Conservation (phyloP, 2,888 invertebrate genomes). For the Atherix ibis region DNA sequence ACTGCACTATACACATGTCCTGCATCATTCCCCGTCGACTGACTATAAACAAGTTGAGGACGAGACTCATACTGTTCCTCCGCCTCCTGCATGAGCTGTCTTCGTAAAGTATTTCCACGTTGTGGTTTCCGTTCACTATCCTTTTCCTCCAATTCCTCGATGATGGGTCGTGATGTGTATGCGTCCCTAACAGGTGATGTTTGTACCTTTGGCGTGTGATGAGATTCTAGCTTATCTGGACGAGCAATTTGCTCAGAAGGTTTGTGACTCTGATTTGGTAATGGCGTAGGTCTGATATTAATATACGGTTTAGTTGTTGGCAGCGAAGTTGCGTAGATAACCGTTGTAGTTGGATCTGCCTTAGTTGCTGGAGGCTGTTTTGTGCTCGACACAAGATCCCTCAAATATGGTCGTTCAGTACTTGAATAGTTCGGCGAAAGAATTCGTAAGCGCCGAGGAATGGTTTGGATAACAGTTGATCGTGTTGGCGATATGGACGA, state of each 20-base stretch:
- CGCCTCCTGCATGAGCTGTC: slow-evolving; percentile 44
- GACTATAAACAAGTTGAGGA: slow-evolving; percentile 39
- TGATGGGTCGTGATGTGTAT: slow-evolving; percentile 35
- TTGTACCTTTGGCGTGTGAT: slow-evolving; percentile 13
- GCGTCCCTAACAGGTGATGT: slow-evolving; percentile 8
- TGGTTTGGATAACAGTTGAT: slow-evolving; percentile 47
- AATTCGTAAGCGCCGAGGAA: slow-evolving; percentile 38
- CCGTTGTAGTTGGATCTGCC: slow-evolving; percentile 16
- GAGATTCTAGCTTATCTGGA: slow-evolving; percentile 15
- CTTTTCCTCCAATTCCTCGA: slow-evolving; percentile 35
- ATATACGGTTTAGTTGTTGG: slow-evolving; percentile 15
- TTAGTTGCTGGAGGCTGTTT: slow-evolving; percentile 3
- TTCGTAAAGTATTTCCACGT: slow-evolving; percentile 43
- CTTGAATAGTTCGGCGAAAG: slow-evolving; percentile 18
- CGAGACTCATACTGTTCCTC: slow-evolving; percentile 33
- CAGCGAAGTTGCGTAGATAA: slow-evolving; percentile 19
- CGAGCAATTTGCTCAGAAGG: slow-evolving; percentile 11
- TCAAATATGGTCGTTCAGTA: slow-evolving; percentile 1
- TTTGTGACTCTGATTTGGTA: slow-evolving; percentile 9
- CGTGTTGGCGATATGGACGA: slow-evolving; percentile 39
- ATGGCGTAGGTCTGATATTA: slow-evolving; percentile 15
- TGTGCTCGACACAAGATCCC: neutral
- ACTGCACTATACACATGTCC: slow-evolving; percentile 54
- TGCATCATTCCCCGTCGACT: slow-evolving; percentile 46
- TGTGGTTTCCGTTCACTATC: slow-evolving; percentile 29